Evolutionary conservation across 2,888 invertebrate genomes (phyloP), one percentile per base, ranked within the genome.

Genomic region (Lasioglossum leucozonium): DNA sequence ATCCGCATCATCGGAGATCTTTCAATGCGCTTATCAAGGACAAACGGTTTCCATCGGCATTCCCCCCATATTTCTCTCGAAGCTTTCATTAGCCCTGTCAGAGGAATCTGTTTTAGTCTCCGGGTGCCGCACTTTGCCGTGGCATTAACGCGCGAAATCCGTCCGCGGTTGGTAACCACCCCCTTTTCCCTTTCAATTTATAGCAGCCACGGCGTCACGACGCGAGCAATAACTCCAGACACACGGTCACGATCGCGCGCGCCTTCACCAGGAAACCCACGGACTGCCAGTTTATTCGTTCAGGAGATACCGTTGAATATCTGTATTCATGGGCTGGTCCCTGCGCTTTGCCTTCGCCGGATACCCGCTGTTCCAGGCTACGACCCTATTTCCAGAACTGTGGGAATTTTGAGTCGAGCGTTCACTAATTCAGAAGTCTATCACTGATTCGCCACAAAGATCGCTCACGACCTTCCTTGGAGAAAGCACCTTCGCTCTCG

Each of bases 91-190:
- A 87, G 72, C 83, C 78, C 71, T 83, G 79, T 85, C 81, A 78
- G 75, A 69, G 83, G 81, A 88, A 83, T 87, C 83, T 79, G 88
- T 87, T 88, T 88, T 83, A 79, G 82, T 11, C 78, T 80, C 80
- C 62, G 84, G 84, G 67, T 72, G 34, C 55, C 80, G 76, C 75
- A 40, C 78, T 75, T 78, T 78, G 55, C 67, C 58, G 65, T 76
- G 65, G 89, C 89, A 87, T 86, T 89, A 88, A 89, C 86, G 86
- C 86, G 89, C 86, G 89, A 89, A 89, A 88, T 73, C 72, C 67
- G 72, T 71, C 75, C 69, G 73, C 77, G 77, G 77, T 58, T 69
- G 74, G n/a, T 34, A 26, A 10, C 22, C 10, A 40, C 34, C 10
- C 71, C 71, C 65, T 74, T 65, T 58, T 71, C 77, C 26, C 74